These are phyloP conservation scores for Heliconius hewitsoni DNA, from an alignment of 1,140 invertebrate genomes.

Conservation along the genomic window DNA sequence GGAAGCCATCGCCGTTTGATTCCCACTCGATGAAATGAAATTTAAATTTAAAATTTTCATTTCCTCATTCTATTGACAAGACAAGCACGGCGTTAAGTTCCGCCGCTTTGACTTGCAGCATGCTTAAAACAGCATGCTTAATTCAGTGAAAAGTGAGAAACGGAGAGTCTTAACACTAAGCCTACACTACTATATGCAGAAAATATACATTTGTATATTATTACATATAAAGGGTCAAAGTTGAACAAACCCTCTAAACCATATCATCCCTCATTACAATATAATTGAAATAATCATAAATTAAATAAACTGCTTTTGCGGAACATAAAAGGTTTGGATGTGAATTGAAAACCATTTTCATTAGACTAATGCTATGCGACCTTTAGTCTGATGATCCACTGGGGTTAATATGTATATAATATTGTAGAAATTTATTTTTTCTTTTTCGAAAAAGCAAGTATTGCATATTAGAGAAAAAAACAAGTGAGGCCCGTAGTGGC, in stretches of 20 bases:
- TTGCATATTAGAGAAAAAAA: too few species aligned
- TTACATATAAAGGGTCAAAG: not conserved
- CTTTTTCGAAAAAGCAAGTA: not conserved
- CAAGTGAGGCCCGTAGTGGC: too few species aligned
- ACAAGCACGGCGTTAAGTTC: too few species aligned
- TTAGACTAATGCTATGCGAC: conserved; percentile 45
- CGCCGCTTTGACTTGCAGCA: too few species aligned
- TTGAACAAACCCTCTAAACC: conserved; percentile 29
- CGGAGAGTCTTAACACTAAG: not conserved
- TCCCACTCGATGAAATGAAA: too few species aligned
- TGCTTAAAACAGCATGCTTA: too few species aligned
- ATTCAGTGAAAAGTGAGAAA: not conserved
- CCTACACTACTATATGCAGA: not conserved
- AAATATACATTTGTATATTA: not conserved
- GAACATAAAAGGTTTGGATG: conserved; percentile 46
- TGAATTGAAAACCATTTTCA: conserved; percentile 49
- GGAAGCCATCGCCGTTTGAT: too few species aligned
- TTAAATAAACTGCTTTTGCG: conserved; percentile 50
- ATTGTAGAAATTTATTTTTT: not conserved
- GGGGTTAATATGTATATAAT: not conserved
- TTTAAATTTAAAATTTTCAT: too few species aligned
- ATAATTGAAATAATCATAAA: conserved; percentile 57
- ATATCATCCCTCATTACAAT: conserved; percentile 43
- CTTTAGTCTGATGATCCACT: conserved; percentile 18
- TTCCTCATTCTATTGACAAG: too few species aligned